These are phyloP conservation scores for Sinocyclocheilus rhinocerous DNA, from an alignment of 2,113 vertebrate species.

Conservation along the genomic window DNA sequence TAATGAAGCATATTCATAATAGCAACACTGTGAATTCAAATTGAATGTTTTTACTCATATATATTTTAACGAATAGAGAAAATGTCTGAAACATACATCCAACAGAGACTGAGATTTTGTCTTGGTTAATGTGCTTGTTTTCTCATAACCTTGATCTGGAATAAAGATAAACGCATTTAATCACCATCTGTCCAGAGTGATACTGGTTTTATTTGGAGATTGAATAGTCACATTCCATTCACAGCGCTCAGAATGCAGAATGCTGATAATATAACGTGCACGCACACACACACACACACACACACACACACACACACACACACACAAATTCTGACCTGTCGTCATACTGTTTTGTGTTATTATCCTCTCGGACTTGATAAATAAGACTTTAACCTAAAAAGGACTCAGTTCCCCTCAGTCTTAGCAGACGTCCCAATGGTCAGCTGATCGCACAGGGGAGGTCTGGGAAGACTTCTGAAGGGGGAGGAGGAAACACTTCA, in stretches of 20 bases:
- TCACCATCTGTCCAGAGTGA: neutral
- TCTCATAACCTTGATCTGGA: constrained; percentile 21
- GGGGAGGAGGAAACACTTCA: constrained; percentile 58
- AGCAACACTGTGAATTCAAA: too few relatives aligned
- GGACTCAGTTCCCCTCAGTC: constrained; percentile 48
- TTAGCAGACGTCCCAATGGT: constrained; percentile 62
- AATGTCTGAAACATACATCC: too few relatives aligned
- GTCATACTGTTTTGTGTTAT: constrained; percentile 71
- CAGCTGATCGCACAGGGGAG: constrained; percentile 74
- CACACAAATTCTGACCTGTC: constrained; percentile 66
- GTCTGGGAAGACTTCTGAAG: constrained; percentile 52
- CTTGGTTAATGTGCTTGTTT: neutral
- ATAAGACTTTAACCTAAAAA: constrained; percentile 54
- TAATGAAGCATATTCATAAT: too few relatives aligned
- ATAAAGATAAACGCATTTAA: neutral
- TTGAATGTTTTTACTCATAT: too few relatives aligned
- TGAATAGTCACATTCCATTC: constrained; percentile 3
- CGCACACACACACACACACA: too few relatives aligned
- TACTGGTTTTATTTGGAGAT: neutral
- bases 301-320: too few relatives aligned
- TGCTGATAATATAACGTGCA: too few relatives aligned
- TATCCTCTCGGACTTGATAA: constrained; percentile 53
- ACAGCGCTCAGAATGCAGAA: neutral
- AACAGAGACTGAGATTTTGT: neutral
- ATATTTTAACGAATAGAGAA: too few relatives aligned